A percentile compares a stretch with the other conserved stretches of the same genome.
These are phyloP conservation scores for Atlantisia rogersi DNA, from an alignment of 2,113 vertebrate genomes.

Conservation along the genomic window DNA sequence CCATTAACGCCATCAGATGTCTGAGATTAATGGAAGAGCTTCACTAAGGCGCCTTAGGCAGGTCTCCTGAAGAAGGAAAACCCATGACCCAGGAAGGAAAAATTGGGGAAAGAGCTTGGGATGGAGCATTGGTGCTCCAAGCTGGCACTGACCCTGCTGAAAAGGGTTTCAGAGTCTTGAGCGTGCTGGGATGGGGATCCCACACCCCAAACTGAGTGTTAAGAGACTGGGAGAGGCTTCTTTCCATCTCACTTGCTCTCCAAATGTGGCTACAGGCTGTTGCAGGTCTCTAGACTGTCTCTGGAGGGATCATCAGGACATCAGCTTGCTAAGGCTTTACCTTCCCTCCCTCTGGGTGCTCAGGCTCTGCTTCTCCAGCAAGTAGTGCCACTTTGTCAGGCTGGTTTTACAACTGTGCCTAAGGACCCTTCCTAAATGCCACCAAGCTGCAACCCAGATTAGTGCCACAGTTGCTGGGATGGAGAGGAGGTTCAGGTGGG, in stretches of 20 bases:
- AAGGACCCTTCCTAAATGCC: neutral
- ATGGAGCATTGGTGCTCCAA: neutral
- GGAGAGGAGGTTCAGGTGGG: neutral
- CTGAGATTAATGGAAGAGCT: conserved; percentile 61
- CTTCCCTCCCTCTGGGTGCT: neutral
- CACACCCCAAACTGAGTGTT: neutral
- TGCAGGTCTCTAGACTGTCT: neutral
- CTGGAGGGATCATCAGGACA: neutral
- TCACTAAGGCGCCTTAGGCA: conserved; percentile 48
- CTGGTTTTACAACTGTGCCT: neutral
- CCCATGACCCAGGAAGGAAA: conserved; percentile 33
- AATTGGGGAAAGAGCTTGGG: neutral
- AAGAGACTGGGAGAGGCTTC: neutral
- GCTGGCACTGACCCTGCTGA: neutral
- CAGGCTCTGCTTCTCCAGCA: neutral
- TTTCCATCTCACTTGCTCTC: neutral
- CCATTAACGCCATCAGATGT: conserved; percentile 41
- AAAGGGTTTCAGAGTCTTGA: neutral
- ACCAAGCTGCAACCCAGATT: neutral
- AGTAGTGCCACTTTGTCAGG: neutral
- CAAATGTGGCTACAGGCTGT: neutral
- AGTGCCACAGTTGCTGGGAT: neutral
- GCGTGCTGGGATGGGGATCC: neutral
- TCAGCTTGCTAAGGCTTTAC: neutral
- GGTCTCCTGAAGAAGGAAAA: neutral